phyloP scores from a whole-genome alignment of 1,140 invertebrate genomes.

The Heliothis virescens region DNA sequence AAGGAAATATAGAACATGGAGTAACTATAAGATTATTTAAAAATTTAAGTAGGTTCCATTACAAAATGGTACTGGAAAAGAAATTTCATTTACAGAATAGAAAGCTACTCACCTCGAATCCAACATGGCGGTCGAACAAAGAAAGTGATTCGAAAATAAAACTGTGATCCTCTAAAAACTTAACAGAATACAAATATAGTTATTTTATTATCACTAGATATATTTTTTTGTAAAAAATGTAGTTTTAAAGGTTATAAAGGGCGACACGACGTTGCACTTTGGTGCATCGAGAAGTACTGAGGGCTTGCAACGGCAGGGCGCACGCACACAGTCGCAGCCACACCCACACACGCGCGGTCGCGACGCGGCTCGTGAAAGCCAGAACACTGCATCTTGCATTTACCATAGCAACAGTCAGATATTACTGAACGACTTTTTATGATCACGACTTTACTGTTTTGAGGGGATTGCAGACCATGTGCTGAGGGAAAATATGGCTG shows the following conservation, averaged over 20 bases:
- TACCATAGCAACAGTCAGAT: constrained; percentile 40
- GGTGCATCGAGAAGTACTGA: constrained; percentile 73
- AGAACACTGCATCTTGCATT: constrained; percentile 44
- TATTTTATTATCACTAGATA: neutral
- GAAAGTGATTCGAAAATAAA: constrained; percentile 47
- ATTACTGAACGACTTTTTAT: constrained; percentile 29
- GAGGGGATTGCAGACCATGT: neutral
- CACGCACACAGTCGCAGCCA: constrained; percentile 60
- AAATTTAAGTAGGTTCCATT: neutral
- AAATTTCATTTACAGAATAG: constrained; percentile 52
- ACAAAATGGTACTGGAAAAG: constrained; percentile 46
- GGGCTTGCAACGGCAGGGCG: constrained; percentile 70
- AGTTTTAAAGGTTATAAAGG: neutral
- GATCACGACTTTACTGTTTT: constrained; percentile 27
- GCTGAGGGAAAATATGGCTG: too few species aligned
- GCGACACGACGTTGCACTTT: constrained; percentile 63
- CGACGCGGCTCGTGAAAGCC: constrained; percentile 15
- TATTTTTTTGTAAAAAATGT: neutral
- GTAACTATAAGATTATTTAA: neutral
- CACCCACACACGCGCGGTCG: constrained; percentile 50
- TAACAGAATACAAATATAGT: neutral
- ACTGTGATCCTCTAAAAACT: constrained; percentile 35
- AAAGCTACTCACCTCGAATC: constrained; percentile 70
- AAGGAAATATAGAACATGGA: constrained; percentile 2
- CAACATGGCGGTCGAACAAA: constrained; percentile 73